Evolutionary conservation across 2,797 vertebrate species (phyloP).

Genomic region (Cirrhinus mrigala): DNA sequence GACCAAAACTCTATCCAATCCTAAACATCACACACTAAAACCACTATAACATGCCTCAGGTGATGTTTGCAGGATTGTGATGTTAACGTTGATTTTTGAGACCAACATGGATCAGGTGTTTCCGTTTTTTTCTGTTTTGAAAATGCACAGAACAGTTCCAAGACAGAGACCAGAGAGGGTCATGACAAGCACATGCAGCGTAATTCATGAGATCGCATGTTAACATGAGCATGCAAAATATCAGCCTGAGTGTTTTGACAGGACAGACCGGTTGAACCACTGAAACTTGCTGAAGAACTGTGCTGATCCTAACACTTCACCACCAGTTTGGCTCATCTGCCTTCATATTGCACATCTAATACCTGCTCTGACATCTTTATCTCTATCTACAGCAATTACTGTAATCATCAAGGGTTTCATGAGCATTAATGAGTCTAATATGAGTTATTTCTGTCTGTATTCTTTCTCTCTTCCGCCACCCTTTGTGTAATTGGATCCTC

Average conservation of each 20-base stretch:
- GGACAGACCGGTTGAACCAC: conserved; percentile 9
- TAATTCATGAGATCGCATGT: conserved; percentile 11
- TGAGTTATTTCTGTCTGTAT: not conserved
- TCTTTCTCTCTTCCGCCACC: not conserved
- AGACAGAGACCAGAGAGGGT: not conserved
- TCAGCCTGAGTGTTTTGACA: conserved; percentile 11
- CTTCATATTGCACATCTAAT: not conserved
- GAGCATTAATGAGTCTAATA: not conserved
- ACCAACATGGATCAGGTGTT: too few relatives aligned
- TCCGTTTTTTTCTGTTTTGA: not conserved
- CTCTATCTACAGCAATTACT: not conserved
- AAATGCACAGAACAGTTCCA: not conserved
- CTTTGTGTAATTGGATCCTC: conserved; percentile 56
- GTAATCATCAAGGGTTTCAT: not conserved
- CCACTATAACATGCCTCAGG: not conserved
- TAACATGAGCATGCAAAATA: not conserved
- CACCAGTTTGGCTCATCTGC: not conserved
- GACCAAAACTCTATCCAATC: not conserved
- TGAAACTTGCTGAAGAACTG: not conserved
- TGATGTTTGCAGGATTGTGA: not conserved
- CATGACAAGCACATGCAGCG: not conserved
- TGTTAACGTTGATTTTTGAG: not conserved
- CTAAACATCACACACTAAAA: not conserved
- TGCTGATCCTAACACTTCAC: not conserved
- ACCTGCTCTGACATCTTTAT: not conserved